Base-by-base conservation (phyloP, 2,888 invertebrate genomes). In the Pimpla rufipes region DNA sequence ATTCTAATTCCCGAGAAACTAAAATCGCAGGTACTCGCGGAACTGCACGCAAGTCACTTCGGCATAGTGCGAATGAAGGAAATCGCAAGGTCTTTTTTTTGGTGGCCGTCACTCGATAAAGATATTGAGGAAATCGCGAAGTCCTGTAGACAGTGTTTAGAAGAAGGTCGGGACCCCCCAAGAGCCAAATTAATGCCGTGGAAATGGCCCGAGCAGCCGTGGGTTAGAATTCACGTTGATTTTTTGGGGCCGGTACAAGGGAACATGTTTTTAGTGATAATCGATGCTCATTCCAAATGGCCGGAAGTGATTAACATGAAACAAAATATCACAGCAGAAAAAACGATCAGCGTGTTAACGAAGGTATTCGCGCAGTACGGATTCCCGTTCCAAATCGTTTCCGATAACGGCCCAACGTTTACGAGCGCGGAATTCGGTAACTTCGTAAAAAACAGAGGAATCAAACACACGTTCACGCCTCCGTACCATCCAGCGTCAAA, bases 111-210 rank as follows among this genome's bases (percentile, higher is more conserved):
- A 0, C 85, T 87, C 0, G 87, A 87, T 40, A 7, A 18, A 16
- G 86, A 87, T 8, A 85, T 87, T 8, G 83, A 88, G 21, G 52
- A 77, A 16, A 16, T 81, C 0, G 78, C 71, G 10, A 90, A 87
- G 74, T 80, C 47, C n/a, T 90, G 89, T 83, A 21, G 42, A 35
- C 21, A 68, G 47, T 90, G 88, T 76, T 45, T 68, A 21, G 74
- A 74, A 21, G 68, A 62, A 47, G 68, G 66, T 1, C 50, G 40
- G 45, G 16, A 80, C 13, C 79, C 59, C 37, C 74, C 74, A 16
- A 80, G 67, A 21, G 21, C 18, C 4, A n/a, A 23, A 18, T 18
- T 80, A 40, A 52, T 52, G 10, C 45, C 47, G 13, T 80, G 74
- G 79, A 66, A 67, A 13, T 80, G 59, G 67, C 68, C 74, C 11